phyloP scores from a whole-genome alignment of 2,797 vertebrate species.

The Xenentodon cancila region DNA sequence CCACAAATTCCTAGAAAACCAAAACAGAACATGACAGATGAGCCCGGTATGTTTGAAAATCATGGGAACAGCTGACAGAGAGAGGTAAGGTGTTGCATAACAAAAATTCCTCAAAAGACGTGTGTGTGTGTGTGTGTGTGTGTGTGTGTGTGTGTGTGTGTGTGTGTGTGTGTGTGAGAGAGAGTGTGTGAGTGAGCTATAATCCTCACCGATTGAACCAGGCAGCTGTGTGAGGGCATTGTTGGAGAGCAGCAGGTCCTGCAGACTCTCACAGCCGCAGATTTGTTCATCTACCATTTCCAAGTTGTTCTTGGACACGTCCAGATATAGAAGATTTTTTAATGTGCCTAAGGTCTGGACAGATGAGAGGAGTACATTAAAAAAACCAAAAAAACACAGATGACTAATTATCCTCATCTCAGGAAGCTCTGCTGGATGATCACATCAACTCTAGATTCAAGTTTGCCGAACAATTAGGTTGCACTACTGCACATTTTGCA shows the following conservation, averaged over 20 bases:
- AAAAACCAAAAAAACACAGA: neutral
- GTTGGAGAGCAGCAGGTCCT: slow-evolving; percentile 94
- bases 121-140: neutral
- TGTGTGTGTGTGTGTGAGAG: too few species aligned
- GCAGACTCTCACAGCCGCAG: slow-evolving; percentile 93
- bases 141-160: too few species aligned
- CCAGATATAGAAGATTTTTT: slow-evolving; percentile 94
- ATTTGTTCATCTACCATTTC: slow-evolving; percentile 96
- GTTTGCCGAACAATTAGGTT: neutral
- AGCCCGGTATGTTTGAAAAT: neutral
- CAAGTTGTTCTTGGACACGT: slow-evolving; percentile 97
- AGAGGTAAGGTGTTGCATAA: slow-evolving; percentile 30
- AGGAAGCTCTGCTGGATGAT: too few species aligned
- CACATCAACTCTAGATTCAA: too few species aligned
- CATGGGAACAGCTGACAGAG: slow-evolving; percentile 8
- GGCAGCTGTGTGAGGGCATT: slow-evolving; percentile 95
- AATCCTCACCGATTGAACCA: slow-evolving; percentile 88
- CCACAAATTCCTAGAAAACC: neutral
- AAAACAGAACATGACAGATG: neutral
- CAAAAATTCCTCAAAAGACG: neutral
- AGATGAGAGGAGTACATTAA: neutral
- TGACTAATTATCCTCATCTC: neutral
- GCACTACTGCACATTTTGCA: neutral
- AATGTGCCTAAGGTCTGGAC: slow-evolving; percentile 91
- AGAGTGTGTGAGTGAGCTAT: slow-evolving; percentile 5